phyloP scores from a whole-genome alignment of 23 tunicate species.

The Botrylloides violaceus region DNA sequence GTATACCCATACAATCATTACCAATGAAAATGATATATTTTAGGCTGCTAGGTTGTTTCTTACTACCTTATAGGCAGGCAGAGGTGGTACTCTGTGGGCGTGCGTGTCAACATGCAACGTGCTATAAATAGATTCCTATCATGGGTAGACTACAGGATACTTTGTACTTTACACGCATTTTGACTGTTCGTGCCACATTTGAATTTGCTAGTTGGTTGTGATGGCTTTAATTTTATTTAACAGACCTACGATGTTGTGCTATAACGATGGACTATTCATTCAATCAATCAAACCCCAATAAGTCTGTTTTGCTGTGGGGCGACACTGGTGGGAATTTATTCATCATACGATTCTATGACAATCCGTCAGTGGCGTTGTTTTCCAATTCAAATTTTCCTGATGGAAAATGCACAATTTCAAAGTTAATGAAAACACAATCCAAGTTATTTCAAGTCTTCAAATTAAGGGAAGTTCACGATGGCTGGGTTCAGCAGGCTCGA shows the following conservation, averaged over 20 bases:
- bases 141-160: too few species aligned
- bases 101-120: too few species aligned
- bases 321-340: slow-evolving; percentile 69
- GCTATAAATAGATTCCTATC: too few species aligned
- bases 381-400: slow-evolving; percentile 30
- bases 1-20: too few species aligned
- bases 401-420: slow-evolving; percentile 17
- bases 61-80: too few species aligned
- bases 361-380: slow-evolving; percentile 61
- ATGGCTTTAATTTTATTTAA: neutral
- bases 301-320: slow-evolving; percentile 66
- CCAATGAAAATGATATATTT: too few species aligned
- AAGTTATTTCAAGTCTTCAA: slow-evolving; percentile 20
- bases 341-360: slow-evolving; percentile 48
- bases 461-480: slow-evolving; percentile 33
- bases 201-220: neutral
- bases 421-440: slow-evolving; percentile 13
- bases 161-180: too few species aligned
- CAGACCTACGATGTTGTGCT: slow-evolving; percentile 57
- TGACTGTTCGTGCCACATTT: too few species aligned
- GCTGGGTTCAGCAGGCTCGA: slow-evolving; percentile 78
- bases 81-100: too few species aligned
- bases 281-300: slow-evolving; percentile 27
- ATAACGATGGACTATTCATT: slow-evolving; percentile 69
- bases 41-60: too few species aligned